Conservation (phyloP, 2,113 vertebrate genomes). For the Taxidea taxus region DNA sequence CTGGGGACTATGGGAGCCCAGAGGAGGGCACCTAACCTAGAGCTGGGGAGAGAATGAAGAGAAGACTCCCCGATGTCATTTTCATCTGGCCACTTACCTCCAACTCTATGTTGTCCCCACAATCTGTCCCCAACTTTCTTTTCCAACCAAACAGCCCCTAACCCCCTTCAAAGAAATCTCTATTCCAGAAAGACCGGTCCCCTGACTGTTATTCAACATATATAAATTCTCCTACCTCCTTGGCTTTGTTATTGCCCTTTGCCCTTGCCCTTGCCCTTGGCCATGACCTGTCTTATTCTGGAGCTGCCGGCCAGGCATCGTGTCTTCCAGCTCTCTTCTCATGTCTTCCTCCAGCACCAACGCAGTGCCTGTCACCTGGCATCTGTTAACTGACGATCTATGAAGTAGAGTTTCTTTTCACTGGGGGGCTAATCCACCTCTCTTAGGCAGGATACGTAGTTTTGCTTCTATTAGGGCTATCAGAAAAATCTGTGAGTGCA, state of each 20-base stretch:
- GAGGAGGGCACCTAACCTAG: background rate
- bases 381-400: background rate
- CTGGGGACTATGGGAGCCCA: background rate
- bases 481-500: slow-evolving; percentile 44
- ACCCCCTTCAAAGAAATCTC: background rate
- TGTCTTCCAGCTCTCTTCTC: background rate
- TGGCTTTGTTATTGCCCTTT: background rate
- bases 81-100: background rate
- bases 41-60: background rate
- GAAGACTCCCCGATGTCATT: background rate
- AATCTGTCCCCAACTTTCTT: background rate
- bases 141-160: background rate
- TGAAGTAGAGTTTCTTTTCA: background rate
- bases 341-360: background rate
- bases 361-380: background rate
- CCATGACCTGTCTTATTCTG: background rate
- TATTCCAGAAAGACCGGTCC: background rate
- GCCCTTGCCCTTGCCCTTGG: background rate
- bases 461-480: background rate
- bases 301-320: background rate
- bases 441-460: background rate
- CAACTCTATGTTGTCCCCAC: background rate
- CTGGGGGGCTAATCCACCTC: background rate
- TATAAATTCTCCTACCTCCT: background rate
- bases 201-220: background rate